Percentiles rank a stretch among this genome's conserved stretches.
These are phyloP conservation scores for Drosophila anomelani DNA, from an alignment of 2,888 invertebrate genomes.

Conservation along the genomic window DNA sequence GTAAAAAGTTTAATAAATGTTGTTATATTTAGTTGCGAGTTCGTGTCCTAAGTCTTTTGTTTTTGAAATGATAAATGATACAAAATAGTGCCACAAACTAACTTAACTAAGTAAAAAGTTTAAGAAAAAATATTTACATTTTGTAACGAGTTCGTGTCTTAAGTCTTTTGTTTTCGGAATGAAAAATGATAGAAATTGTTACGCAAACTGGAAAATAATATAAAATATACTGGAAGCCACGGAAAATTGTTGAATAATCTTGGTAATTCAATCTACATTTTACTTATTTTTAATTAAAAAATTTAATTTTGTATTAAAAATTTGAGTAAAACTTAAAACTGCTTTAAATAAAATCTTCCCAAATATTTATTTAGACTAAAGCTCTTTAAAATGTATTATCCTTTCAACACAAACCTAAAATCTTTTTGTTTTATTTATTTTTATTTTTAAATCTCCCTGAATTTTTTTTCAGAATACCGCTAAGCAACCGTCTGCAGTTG, in stretches of 20 bases:
- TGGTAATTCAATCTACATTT: too few relatives aligned
- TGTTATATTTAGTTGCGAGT: slow-evolving; percentile 30
- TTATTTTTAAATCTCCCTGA: not conserved
- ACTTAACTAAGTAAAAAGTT: too few relatives aligned
- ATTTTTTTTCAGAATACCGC: slow-evolving; percentile 11
- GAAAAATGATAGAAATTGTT: not conserved
- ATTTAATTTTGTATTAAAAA: too few relatives aligned
- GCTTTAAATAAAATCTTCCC: not conserved
- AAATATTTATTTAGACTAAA: not conserved
- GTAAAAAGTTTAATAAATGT: not conserved
- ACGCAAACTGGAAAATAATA: not conserved
- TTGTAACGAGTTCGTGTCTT: not conserved
- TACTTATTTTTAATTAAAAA: too few relatives aligned
- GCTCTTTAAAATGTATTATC: not conserved
- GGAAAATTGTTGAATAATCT: too few relatives aligned
- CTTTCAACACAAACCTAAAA: not conserved
- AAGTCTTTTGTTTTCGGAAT: not conserved
- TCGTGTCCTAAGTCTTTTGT: slow-evolving; percentile 80
- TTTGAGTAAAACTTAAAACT: too few relatives aligned
- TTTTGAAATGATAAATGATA: slow-evolving; percentile 12
- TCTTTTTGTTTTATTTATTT: accelerated
- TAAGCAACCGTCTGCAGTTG: slow-evolving; percentile 47
- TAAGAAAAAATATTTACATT: not conserved
- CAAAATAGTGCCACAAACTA: not conserved
- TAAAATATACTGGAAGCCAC: not conserved